Evolutionary conservation across 2,797 vertebrate genomes (phyloP).

Genomic region (Tenualosa ilisha): DNA sequence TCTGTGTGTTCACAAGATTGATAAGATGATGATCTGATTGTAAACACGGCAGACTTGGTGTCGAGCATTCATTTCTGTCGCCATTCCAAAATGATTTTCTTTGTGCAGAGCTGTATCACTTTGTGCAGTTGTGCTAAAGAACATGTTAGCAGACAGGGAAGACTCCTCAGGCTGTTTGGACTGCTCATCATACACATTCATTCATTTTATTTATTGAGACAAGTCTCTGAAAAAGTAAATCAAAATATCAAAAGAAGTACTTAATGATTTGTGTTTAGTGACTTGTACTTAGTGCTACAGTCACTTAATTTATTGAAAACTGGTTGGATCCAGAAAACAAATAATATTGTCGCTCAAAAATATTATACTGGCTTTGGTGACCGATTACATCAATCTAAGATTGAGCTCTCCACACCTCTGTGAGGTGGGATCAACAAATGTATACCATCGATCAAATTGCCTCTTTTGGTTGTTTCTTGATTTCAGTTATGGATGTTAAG

Average conservation of each 20-base stretch:
- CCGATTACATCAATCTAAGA: too few species aligned
- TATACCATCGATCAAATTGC: too few species aligned
- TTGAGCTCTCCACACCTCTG: too few species aligned
- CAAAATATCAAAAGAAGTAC: neutral
- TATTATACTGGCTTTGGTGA: too few species aligned
- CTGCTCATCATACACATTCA: neutral
- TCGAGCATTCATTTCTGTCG: neutral
- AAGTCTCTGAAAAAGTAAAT: neutral
- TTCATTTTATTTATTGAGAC: neutral
- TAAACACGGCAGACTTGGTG: conserved; percentile 27
- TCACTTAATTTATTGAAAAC: too few species aligned
- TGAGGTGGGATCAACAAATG: too few species aligned
- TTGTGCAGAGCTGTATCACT: neutral
- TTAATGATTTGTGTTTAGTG: too few species aligned
- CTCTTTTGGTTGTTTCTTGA: too few species aligned
- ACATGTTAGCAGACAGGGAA: neutral
- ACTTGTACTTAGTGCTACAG: too few species aligned
- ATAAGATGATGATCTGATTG: conserved; percentile 16
- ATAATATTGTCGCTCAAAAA: neutral
- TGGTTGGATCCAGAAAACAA: neutral
- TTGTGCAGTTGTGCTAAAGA: neutral
- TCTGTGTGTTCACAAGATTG: neutral
- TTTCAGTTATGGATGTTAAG: too few species aligned
- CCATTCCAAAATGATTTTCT: neutral
- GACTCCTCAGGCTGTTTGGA: neutral